Conservation (phyloP, 1,140 invertebrate species). For the Dolichoris vasculosae region DNA sequence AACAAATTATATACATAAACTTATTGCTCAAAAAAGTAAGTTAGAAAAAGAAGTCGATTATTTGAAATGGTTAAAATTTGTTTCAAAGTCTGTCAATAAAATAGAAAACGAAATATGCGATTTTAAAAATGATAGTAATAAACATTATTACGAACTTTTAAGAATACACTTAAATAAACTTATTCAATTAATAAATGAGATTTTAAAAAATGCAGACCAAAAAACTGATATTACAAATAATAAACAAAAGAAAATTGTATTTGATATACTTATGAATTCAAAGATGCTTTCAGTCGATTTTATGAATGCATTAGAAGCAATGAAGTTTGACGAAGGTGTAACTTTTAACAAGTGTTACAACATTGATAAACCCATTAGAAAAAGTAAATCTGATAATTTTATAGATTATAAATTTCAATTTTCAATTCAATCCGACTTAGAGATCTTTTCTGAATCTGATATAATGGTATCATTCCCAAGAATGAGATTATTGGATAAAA, state of each 20-base stretch:
- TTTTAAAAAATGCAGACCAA: slow-evolving; percentile 58
- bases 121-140: slow-evolving; percentile 57
- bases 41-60: slow-evolving; percentile 71
- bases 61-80: slow-evolving; percentile 70
- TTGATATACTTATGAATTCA: slow-evolving; percentile 65
- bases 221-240: slow-evolving; percentile 47
- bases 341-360: slow-evolving; percentile 30
- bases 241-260: slow-evolving; percentile 64
- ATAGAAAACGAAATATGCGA: slow-evolving; percentile 57
- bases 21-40: slow-evolving; percentile 65
- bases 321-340: slow-evolving; percentile 44
- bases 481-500: slow-evolving; percentile 80
- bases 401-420: slow-evolving; percentile 57
- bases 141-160: slow-evolving; percentile 66
- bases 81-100: slow-evolving; percentile 61
- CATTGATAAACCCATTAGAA: slow-evolving; percentile 50
- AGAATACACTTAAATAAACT: slow-evolving; percentile 66
- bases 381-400: slow-evolving; percentile 62
- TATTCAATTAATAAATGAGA: slow-evolving; percentile 69
- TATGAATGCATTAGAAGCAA: slow-evolving; percentile 59
- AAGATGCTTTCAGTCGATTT: slow-evolving; percentile 68
- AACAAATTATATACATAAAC: slow-evolving; percentile 64
- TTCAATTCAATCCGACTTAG: slow-evolving; percentile 81
- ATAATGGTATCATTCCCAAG: slow-evolving; percentile 84
- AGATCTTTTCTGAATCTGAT: slow-evolving; percentile 90